Evolutionary conservation across 1,140 invertebrate genomes (phyloP), one percentile per base, ranked within the genome.

Genomic region (Cotesia chilonis): DNA sequence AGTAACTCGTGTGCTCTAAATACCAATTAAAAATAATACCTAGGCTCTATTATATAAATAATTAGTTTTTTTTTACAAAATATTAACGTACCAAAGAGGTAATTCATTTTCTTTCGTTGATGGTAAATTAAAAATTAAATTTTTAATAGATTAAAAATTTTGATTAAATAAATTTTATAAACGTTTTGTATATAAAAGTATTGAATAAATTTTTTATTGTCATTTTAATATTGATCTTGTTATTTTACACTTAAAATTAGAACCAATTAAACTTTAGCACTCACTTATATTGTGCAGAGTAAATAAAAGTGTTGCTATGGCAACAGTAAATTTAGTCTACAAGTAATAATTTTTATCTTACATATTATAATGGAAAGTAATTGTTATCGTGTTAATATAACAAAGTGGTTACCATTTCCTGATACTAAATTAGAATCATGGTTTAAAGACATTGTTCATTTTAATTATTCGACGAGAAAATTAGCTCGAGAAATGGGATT

Each of bases 301-400:
- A 28, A 28, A 28, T 55, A 55, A 5, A 14, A 63, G 28, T 28
- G 68, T 71, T 64, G 64, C 69, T 60, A 17, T 71, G 36, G 47
- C 60, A 51, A 71, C 69, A 14, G 38, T 41, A 47, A 47, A 47
- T 47, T 10, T 47, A 47, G 41, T 47, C 10, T 55, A 14, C 14
- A 7, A 51, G 47, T 28, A 28, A 51, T 51, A 7, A n/a, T 51
- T 51, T 9, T 51, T 51, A n/a, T 51, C 3, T 9, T n/a, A 9
- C 12, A 1, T 51, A 51, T 47, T 17, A 17, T 14, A 51, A 72
- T 72, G 70, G 70, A 72, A 4, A 65, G 51, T 72, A 77, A 28
- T 74, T 81, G 81, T 80, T 82, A 82, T 63, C 80, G 79, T 55
- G 75, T 70, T 12, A 82, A 81, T 54, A 79, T 82, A 54, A 47